Evolutionary conservation across 2,113 vertebrate genomes (phyloP).

Genomic region (Oenanthe oenanthe): DNA sequence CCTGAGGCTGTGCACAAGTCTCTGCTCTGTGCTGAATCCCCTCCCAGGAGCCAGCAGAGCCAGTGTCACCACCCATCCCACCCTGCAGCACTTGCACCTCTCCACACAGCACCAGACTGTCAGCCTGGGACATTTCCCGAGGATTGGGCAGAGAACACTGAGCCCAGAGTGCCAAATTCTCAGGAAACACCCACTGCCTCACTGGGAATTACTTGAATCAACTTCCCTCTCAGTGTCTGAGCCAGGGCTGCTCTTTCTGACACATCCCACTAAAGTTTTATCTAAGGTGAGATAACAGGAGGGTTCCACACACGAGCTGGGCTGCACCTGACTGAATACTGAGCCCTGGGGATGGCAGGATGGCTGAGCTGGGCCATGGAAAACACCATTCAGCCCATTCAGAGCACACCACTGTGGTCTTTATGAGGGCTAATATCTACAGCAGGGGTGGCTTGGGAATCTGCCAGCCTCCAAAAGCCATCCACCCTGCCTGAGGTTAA

Average conservation of each 20-base stretch:
- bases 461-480: slow-evolving; percentile 30
- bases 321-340: slow-evolving; percentile 58
- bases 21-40: background rate
- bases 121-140: background rate
- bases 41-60: background rate
- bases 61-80: background rate
- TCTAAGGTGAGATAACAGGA: slow-evolving; percentile 21
- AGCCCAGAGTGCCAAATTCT: background rate
- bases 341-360: background rate
- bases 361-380: background rate
- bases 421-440: background rate
- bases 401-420: background rate
- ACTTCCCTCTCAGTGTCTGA: slow-evolving; percentile 16
- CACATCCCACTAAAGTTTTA: background rate
- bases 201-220: slow-evolving; percentile 40
- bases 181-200: slow-evolving; percentile 26
- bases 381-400: background rate
- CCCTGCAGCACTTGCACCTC: rapidly evolving
- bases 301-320: background rate
- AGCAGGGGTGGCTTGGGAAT: background rate
- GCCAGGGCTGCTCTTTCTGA: background rate
- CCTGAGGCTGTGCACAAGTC: background rate
- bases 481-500: slow-evolving; percentile 21
- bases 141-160: background rate
- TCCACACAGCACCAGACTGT: rapidly evolving